Evolutionary conservation across 92 coral and sea anemone genomes (phyloP), one percentile per base, ranked within the genome.

Genomic region (Siderastrea siderea): DNA sequence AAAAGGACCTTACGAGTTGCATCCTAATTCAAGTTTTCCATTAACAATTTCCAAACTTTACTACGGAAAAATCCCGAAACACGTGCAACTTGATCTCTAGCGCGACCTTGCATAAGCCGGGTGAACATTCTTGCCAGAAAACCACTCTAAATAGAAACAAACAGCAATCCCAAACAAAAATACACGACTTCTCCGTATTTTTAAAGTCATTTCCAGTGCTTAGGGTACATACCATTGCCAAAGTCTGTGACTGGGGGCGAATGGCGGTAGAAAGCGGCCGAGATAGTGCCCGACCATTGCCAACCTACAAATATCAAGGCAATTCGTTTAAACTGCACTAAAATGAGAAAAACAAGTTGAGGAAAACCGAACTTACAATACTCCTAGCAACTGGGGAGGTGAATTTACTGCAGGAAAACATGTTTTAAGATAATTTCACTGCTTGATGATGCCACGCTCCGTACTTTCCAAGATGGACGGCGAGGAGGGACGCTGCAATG

Each of bases 371-470:
- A 95, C 98, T 95, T 91, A 97, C 99, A 83, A 97, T 89, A 86
- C 86, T 93, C 76, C 98, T 94, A 86, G 98, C 86, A 44, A 91
- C 90, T 9, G 99, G 93, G 26, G 96, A 92, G 81, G 95, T 91
- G 82, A 97, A 97, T 93, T 97, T 97, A 88, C 99, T 96, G 93
- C 98, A 95, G 90, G 98, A 85, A 88, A 92, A 97, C 99, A 97
- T 97, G 90, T 83, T 85, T 69, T 45, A 62, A 68, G 89, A 91
- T 89, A 90, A 78, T 86, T 90, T 88, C 92, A 82, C 75, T 83
- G 68, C 64, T 48, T 80, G 74, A 84, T 79, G n/a, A 85, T 71
- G 83, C 89, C 90, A 94, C 90, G 89, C 95, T 95, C 94, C 89
- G 96, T 88, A 78, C 84, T 92, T 86, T 93, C 90, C 93, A 96